Percentiles rank a stretch among this genome's conserved stretches.
Conservation (phyloP, 2,113 vertebrate genomes). For the Aptenodytes forsteri region DNA sequence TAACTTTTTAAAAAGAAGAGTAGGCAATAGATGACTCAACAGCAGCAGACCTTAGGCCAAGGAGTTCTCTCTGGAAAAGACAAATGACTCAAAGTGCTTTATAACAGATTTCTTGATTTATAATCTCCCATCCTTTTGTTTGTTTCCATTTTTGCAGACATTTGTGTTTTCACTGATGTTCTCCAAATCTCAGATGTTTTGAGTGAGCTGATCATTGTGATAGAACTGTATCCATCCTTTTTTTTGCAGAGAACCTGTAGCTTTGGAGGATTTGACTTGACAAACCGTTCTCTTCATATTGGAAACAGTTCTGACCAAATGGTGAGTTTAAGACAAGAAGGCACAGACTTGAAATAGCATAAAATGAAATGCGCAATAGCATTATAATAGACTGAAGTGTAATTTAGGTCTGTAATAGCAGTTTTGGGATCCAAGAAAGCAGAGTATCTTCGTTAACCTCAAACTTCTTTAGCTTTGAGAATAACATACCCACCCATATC, state of each 20-base stretch:
- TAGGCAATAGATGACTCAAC: conserved; percentile 30
- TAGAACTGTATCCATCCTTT: not conserved
- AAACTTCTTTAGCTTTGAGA: conserved; percentile 33
- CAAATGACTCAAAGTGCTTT: not conserved
- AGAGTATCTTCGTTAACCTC: not conserved
- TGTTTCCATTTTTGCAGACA: conserved; percentile 51
- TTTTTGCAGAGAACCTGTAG: conserved; percentile 93
- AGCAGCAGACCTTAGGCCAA: conserved; percentile 19
- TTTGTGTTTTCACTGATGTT: conserved; percentile 47
- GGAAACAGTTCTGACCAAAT: conserved; percentile 82
- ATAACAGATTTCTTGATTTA: conserved; percentile 51
- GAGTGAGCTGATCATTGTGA: not conserved
- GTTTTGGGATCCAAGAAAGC: conserved; percentile 11
- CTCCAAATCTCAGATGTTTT: not conserved
- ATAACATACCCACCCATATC: conserved; percentile 18
- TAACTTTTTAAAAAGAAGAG: not conserved
- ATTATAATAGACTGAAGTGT: not conserved
- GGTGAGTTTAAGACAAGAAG: conserved; percentile 77
- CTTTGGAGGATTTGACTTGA: conserved; percentile 96
- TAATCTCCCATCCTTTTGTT: conserved; percentile 57
- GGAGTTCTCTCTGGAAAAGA: conserved; percentile 16
- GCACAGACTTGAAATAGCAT: conserved; percentile 6
- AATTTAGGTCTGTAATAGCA: conserved; percentile 32
- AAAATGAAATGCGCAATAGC: not conserved
- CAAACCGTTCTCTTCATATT: conserved; percentile 91